Evolutionary conservation across 1,140 invertebrate species (phyloP).

Genomic region (Drosophila carrolli): DNA sequence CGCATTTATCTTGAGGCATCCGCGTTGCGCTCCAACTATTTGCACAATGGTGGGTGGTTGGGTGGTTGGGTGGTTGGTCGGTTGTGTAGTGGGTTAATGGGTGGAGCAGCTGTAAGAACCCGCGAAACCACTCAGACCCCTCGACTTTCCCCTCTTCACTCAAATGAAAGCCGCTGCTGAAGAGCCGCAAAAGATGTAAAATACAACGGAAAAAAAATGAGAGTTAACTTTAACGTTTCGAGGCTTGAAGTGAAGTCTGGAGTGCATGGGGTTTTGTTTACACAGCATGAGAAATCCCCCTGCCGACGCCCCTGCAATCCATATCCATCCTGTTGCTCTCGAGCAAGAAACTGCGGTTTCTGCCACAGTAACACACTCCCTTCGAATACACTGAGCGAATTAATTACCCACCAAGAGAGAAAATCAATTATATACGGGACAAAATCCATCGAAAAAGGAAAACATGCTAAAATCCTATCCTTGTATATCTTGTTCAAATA

Average conservation of each 20-base stretch:
- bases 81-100: neutral
- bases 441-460: no score
- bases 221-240: constrained; percentile 59
- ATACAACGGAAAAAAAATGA: constrained; percentile 1
- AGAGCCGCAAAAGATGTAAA: constrained; percentile 71
- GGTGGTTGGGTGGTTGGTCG: neutral
- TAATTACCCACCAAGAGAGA: neutral
- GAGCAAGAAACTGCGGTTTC: constrained; percentile 38
- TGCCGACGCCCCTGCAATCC: constrained; percentile 1
- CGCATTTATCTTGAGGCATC: constrained; percentile 72
- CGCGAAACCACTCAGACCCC: constrained; percentile 11
- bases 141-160: neutral
- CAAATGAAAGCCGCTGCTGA: constrained; percentile 26
- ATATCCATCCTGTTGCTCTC: constrained; percentile 35
- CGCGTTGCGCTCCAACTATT: constrained; percentile 41
- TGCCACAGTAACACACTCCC: constrained; percentile 7
- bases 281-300: constrained; percentile 32
- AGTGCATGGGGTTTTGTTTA: constrained; percentile 75
- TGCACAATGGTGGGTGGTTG: constrained; percentile 31
- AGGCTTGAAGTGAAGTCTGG: constrained; percentile 21
- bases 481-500: no score
- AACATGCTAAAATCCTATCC: no score
- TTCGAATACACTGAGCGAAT: constrained; percentile 16
- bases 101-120: neutral
- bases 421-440: no score